phyloP scores from a whole-genome alignment of 1,140 invertebrate species.

The Euborellia annulipes region DNA sequence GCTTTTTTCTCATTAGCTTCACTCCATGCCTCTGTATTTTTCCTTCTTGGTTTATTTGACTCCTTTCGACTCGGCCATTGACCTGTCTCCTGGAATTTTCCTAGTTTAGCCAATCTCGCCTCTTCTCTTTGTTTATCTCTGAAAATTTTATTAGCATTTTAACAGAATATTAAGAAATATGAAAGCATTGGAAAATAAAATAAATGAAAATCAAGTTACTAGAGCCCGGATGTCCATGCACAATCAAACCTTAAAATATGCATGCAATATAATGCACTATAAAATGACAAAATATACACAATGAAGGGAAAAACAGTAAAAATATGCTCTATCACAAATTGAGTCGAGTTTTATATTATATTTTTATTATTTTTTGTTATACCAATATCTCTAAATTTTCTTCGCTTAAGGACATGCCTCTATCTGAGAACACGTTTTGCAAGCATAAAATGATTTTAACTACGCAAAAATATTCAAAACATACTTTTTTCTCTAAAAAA shows the following conservation, averaged over 20 bases:
- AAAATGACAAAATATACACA: not conserved
- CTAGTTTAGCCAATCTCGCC: constrained; percentile 51
- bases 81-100: constrained; percentile 54
- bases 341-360: too few species aligned
- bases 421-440: too few species aligned
- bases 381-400: too few species aligned
- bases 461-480: too few species aligned
- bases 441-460: too few species aligned
- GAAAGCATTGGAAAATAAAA: not conserved
- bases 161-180: not conserved
- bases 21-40: constrained; percentile 61
- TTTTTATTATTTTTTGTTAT: too few species aligned
- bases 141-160: not conserved
- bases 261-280: not conserved
- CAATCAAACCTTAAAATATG: not conserved
- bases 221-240: not conserved
- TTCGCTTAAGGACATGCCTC: too few species aligned
- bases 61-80: constrained; percentile 54
- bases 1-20: constrained; percentile 57
- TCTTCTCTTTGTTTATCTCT: constrained; percentile 60
- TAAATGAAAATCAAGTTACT: not conserved
- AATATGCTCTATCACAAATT: too few species aligned
- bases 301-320: too few species aligned
- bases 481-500: too few species aligned
- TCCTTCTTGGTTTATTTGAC: constrained; percentile 33